A percentile compares a stretch with the other conserved stretches of the same genome.
phyloP scores from a whole-genome alignment of 2,888 invertebrate genomes.

The Epinotia brunnichana region DNA sequence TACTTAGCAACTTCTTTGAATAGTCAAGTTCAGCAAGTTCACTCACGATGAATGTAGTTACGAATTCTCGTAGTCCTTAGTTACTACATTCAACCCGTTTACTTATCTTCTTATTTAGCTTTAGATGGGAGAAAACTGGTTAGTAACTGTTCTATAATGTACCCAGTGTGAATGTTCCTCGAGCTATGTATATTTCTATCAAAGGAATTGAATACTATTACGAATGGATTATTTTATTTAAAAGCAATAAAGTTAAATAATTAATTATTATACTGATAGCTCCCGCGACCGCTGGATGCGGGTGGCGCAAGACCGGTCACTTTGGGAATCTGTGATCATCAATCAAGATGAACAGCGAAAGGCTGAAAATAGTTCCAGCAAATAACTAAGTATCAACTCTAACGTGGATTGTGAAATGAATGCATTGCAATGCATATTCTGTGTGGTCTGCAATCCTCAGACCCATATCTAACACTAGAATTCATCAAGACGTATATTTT shows the following conservation, averaged over 20 bases:
- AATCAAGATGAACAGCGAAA: neutral
- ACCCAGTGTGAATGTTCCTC: too few relatives aligned
- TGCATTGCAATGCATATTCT: neutral
- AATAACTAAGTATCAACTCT: neutral
- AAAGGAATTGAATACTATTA: too few relatives aligned
- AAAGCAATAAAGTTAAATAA: too few relatives aligned
- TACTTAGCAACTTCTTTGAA: slow-evolving; percentile 1
- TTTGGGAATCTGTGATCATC: too few relatives aligned
- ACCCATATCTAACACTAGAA: slow-evolving; percentile 24
- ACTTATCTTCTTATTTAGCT: too few relatives aligned
- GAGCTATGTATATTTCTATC: too few relatives aligned
- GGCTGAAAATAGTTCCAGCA: neutral
- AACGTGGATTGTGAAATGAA: neutral
- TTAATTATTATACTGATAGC: too few relatives aligned
- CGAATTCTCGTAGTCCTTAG: neutral
- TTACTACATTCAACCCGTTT: neutral
- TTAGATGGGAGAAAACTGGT: too few relatives aligned
- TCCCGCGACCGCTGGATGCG: too few relatives aligned
- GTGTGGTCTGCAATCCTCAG: neutral
- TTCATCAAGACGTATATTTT: slow-evolving; percentile 17
- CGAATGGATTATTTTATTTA: too few relatives aligned
- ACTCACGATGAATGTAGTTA: neutral
- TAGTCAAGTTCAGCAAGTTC: slow-evolving; percentile 7
- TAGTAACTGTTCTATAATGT: neutral
- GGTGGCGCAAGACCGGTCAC: too few relatives aligned